Evolutionary conservation across 2,113 vertebrate genomes (phyloP).

Genomic region (Pseudopodoces humilis): DNA sequence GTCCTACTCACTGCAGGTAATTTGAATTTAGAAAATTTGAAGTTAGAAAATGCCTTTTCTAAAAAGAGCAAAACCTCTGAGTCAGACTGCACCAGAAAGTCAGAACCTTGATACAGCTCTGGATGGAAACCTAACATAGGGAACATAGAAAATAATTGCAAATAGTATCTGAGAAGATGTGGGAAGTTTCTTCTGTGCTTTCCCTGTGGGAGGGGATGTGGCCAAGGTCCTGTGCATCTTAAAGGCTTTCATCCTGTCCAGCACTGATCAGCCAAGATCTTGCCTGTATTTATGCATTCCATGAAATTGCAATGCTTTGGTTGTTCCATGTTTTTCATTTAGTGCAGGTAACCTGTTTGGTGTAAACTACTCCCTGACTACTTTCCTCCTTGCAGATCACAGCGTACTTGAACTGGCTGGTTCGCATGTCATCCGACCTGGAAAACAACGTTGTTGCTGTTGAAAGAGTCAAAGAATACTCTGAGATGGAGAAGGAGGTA

Average conservation of each 20-base stretch:
- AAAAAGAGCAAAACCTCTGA: neutral
- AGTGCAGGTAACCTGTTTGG: neutral
- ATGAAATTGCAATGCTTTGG: neutral
- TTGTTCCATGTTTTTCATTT: neutral
- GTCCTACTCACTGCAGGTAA: constrained; percentile 94
- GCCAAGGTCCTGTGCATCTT: neutral
- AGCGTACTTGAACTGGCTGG: constrained; percentile 91
- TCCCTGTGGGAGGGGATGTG: neutral
- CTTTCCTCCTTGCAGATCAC: constrained; percentile 79
- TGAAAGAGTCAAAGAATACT: constrained; percentile 91
- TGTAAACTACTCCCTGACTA: neutral
- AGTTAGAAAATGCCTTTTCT: neutral
- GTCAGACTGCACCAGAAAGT: neutral
- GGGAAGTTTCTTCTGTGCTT: neutral
- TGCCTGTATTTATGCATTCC: neutral
- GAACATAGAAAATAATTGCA: neutral
- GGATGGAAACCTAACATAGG: neutral
- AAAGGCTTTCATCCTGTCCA: neutral
- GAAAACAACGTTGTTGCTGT: constrained; percentile 97
- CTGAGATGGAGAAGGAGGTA: constrained; percentile 92
- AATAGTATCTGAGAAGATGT: neutral
- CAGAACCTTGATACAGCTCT: neutral
- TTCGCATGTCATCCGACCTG: constrained; percentile 94
- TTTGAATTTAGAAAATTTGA: too few relatives aligned
- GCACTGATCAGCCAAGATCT: neutral